phyloP scores from a whole-genome alignment of 2,797 vertebrate species.

The Stomatorhinus walkeri region DNA sequence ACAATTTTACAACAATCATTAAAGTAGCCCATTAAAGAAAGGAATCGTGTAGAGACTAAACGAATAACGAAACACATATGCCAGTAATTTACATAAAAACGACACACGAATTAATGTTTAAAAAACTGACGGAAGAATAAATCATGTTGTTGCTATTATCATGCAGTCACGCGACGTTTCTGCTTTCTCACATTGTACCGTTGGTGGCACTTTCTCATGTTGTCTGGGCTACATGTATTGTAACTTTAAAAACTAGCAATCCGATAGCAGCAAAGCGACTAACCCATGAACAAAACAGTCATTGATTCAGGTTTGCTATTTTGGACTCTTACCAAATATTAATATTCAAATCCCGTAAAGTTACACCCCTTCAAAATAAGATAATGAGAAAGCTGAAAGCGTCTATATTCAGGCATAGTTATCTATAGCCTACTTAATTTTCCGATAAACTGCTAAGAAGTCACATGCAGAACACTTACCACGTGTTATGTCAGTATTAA shows the following conservation, averaged over 20 bases:
- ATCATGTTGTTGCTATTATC: not conserved
- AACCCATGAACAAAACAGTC: slow-evolving; percentile 39
- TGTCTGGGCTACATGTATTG: slow-evolving; percentile 8
- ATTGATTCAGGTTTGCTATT: slow-evolving; percentile 30
- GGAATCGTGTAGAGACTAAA: not conserved
- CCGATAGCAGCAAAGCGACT: slow-evolving; percentile 32
- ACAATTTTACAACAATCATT: not conserved
- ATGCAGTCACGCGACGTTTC: not conserved
- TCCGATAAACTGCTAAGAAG: not conserved
- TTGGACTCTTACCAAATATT: not conserved
- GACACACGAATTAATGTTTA: not conserved
- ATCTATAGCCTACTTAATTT: not conserved
- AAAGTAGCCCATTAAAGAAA: not conserved
- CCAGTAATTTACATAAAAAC: not conserved
- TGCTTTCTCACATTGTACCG: not conserved
- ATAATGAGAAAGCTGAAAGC: not conserved
- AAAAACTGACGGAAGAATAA: not conserved
- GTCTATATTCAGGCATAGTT: not conserved
- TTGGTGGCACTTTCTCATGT: slow-evolving; percentile 11
- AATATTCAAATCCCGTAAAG: not conserved
- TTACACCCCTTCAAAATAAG: not conserved
- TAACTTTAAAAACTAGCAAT: slow-evolving; percentile 25
- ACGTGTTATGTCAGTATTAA: slow-evolving; percentile 12
- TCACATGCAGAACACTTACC: slow-evolving; percentile 1
- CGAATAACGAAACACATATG: too few species aligned